Base-by-base conservation (phyloP, 1,140 invertebrate species). In the Dinoponera quadriceps region DNA sequence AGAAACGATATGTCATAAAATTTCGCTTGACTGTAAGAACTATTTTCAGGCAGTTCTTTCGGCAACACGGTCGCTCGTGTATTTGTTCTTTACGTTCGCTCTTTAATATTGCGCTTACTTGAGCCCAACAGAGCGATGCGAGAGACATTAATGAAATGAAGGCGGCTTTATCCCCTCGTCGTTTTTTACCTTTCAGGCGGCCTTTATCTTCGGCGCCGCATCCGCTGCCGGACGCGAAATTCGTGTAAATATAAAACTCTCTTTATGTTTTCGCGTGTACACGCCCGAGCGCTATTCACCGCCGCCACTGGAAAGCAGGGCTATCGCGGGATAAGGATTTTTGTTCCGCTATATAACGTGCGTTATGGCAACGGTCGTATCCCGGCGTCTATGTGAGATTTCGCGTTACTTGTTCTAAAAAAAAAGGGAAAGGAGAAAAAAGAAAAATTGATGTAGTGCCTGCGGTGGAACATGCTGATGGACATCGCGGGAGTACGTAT, bases 111-210 rank as follows among this genome's bases (percentile, higher is more conserved):
- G 48, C 25, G 14, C 66, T 66, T 55, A 27, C 27, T 44, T 77
- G 18, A 33, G 48, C 25, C 48, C 9, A 20, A 54, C 27, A 27
- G 74, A 77, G 16, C 49, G 48, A 66, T 44, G 62, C 59, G 73
- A 68, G 62, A 77, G 16, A 29, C 74, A 68, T 68, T 77, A 77
- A 77, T 77, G 74, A 77, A 77, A 77, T 77, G 25, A 77, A 77
- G 74, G 9, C 11, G n/a, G 44, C 18, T 77, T 54, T 84, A 44
- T 44, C 9, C 38, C 38, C 38, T 44, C 38, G 38, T 5, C 38
- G 38, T 73, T 57, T 80, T 81, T 84, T 71, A 62, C 29, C n/a
- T 48, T 71, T 66, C 54, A 57, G 4, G 20, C 22, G 60, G 20
- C 13, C 20, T 66, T 75, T 75, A 75, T 75, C 29, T 16, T 16